Evolutionary conservation across 2,113 vertebrate species (phyloP), one percentile per base, ranked within the genome.

Genomic region (Ondatra zibethicus): DNA sequence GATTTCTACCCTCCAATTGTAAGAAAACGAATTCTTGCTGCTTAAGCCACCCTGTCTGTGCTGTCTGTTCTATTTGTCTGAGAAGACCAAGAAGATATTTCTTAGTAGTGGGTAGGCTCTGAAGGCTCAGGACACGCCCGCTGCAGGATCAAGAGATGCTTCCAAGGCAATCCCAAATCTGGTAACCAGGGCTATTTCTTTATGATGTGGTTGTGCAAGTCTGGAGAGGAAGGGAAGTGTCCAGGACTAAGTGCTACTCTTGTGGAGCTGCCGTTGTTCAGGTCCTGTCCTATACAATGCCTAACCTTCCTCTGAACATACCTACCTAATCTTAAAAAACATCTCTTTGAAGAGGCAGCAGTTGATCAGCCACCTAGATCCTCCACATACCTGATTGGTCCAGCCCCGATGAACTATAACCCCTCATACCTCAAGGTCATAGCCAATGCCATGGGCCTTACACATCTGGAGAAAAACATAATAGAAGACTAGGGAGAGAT

Each of bases 401-500:
- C 39, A 72, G 0, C 39, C 65, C 25, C 55, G 27, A 55, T n/a
- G 63, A 47, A 10, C 65, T 65, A 52, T 68, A 23, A 39, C 66
- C 0, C 0, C 70, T 92, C 97, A 3, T 99, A 99, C 99, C 99
- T 99, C 99, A 29, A 98, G 97, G 97, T 99, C 98, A 95, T 99
- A 99, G 91, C 99, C 99, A 31, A 99, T 98, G 39, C 99, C 99
- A 0, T 96, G 99, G 89, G 98, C 98, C 95, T 99, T 98, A 96
- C 99, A 99, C 68, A 97, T 98, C 97, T 98, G 99, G 4, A 99
- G 97, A 88, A 99, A 99, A 3, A 99, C 98, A 1, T 80, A 98
- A 61, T 99, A 99, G 98, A 98, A 99, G 95, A 99, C 95, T 76
- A 98, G 91, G 0, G 99, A 99, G 27, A 99, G 99, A 93, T 98